Evolutionary conservation across 2,113 vertebrate species (phyloP).

Genomic region (Paratilapia polleni): DNA sequence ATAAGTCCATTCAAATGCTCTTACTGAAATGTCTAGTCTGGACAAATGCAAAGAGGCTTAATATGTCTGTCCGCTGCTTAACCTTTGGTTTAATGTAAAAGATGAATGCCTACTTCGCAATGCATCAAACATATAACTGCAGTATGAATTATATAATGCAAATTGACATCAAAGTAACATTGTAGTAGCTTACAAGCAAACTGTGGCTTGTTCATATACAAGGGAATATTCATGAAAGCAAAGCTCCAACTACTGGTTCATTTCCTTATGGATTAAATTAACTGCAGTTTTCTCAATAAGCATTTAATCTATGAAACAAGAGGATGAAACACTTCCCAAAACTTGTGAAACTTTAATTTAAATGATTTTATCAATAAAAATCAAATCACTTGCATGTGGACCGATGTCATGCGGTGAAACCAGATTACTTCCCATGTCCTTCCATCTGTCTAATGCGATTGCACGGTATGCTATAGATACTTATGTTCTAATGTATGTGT

Average conservation of each 20-base stretch:
- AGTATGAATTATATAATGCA: neutral
- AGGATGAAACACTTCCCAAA: neutral
- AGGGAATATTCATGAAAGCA: neutral
- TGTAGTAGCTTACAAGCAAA: neutral
- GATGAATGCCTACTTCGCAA: neutral
- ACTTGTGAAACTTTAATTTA: neutral
- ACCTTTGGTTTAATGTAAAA: constrained; percentile 37
- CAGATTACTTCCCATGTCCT: constrained; percentile 30
- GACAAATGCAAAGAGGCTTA: constrained; percentile 69
- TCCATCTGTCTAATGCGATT: neutral
- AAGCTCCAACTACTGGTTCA: neutral
- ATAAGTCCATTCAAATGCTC: constrained; percentile 68
- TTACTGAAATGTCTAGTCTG: constrained; percentile 60
- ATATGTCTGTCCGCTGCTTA: constrained; percentile 51
- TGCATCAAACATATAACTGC: neutral
- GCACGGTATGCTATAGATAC: neutral
- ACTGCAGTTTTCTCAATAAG: neutral
- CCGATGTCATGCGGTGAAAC: constrained; percentile 1
- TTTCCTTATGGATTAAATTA: neutral
- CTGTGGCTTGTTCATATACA: fast-evolving
- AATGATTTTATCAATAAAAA: neutral
- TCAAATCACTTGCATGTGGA: neutral
- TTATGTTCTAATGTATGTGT: neutral
- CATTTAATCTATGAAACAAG: too few species aligned
- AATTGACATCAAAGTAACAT: neutral